Evolutionary conservation across 1,140 invertebrate species (phyloP).

Genomic region (Aricia agestis): DNA sequence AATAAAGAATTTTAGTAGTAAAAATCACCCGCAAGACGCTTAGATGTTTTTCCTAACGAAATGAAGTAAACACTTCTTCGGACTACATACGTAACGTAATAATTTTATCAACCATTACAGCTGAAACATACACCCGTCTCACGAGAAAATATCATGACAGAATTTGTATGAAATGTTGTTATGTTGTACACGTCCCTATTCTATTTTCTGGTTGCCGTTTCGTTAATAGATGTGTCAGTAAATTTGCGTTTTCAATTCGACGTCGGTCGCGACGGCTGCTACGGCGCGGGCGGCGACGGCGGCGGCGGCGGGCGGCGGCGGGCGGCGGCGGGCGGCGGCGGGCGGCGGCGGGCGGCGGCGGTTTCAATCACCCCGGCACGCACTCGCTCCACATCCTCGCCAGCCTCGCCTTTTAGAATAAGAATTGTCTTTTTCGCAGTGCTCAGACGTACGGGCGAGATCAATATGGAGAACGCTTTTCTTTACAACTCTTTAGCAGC

Average conservation of each 20-base stretch:
- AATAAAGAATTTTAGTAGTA: background rate
- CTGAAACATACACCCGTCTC: background rate
- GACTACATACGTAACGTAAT: background rate
- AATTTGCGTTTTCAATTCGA: conserved; percentile 73
- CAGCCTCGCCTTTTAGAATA: conserved; percentile 70
- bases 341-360: conserved; percentile 32
- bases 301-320: no score
- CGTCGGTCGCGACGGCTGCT: conserved; percentile 45
- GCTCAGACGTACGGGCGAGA: conserved; percentile 41
- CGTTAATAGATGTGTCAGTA: conserved; percentile 72
- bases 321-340: conserved; percentile 36
- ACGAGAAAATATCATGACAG: conserved; percentile 13
- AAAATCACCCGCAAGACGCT: background rate
- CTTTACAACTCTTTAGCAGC: background rate
- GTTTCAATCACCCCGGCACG: conserved; percentile 74
- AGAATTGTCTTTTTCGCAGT: conserved; percentile 73
- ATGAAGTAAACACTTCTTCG: no score
- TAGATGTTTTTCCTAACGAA: no score
- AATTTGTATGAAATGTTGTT: conserved; percentile 28
- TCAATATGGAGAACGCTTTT: conserved; percentile 48
- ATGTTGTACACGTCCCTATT: conserved; percentile 40
- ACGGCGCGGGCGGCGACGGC: background rate
- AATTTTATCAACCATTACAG: background rate
- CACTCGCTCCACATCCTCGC: conserved; percentile 71
- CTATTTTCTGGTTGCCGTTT: conserved; percentile 61